Evolutionary conservation across 1,140 invertebrate genomes (phyloP), one percentile per base, ranked within the genome.

Genomic region (Camponotus vicinus): DNA sequence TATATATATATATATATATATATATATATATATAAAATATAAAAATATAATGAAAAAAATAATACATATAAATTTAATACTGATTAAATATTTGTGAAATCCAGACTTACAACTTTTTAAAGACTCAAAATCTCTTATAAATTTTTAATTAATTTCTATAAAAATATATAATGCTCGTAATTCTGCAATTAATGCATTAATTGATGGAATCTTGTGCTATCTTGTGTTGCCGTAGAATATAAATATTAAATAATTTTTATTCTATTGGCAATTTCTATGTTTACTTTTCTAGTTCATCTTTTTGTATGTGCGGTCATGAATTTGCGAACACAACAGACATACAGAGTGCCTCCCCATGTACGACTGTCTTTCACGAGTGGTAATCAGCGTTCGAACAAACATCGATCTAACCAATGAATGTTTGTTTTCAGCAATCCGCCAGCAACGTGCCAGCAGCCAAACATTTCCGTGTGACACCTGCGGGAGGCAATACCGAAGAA

Each of bases 401-500:
- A 69, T 52, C 45, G 3, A 42, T 80, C 88, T 92, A 85, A 92
- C 49, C 42, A 13, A 34, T 1, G 9, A 80, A 85, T 61, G 42
- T 91, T 78, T 87, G 89, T 78, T 93, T 92, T 91, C 91, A 93
- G 91, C 69, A 15, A 70, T 52, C 61, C 91, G 86, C 64, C 71
- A 42, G n/a, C 84, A 77, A 8, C 69, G 69, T 13, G 3, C 49
- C 59, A 42, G 21, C 45, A 61, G 82, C 67, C 86, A 91, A 67
- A 92, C 87, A 37, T 94, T 91, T 84, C 86, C 90, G 0, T 95
- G 94, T 83, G 92, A 94, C 66, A 92, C 92, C 27, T 95, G 94
- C 83, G 92, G 91, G 9, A 92, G 94, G 21, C 88, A 89, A 0
- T 95, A 95, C 77, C 88, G 92, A 70, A 91, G 94, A 71, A 73